These are phyloP conservation scores for Dolichopus griseipennis DNA, from an alignment of 2,888 invertebrate species.

Conservation along the genomic window DNA sequence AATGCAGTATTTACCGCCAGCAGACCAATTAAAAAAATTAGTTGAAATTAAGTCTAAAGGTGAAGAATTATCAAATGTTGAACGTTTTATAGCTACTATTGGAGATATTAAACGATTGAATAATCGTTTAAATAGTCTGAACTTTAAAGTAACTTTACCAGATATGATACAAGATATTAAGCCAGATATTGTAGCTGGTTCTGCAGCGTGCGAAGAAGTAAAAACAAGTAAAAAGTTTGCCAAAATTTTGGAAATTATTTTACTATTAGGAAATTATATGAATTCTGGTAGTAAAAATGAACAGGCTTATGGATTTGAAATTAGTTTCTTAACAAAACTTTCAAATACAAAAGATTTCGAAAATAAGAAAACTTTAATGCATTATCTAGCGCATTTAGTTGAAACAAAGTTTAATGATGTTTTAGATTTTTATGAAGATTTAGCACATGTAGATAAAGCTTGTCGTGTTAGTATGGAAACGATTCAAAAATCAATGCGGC, in stretches of 20 bases:
- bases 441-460: constrained; percentile 85
- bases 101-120: constrained; percentile 79
- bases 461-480: constrained; percentile 76
- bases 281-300: constrained; percentile 91
- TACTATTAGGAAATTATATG: constrained; percentile 93
- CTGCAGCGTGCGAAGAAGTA: constrained; percentile 91
- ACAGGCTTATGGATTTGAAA: constrained; percentile 92
- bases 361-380: constrained; percentile 84
- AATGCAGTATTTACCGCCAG: constrained; percentile 84
- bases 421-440: constrained; percentile 73
- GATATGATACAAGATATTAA: constrained; percentile 60
- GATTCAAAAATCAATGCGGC: constrained; percentile 67
- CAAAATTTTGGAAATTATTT: constrained; percentile 76
- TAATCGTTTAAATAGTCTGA: constrained; percentile 78
- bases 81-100: constrained; percentile 87
- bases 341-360: constrained; percentile 87
- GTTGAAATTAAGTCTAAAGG: constrained; percentile 66
- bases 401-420: constrained; percentile 83
- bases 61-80: constrained; percentile 80
- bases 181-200: constrained; percentile 83
- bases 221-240: constrained; percentile 83
- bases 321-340: constrained; percentile 87
- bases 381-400: constrained; percentile 81
- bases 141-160: constrained; percentile 77
- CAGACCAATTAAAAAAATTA: constrained; percentile 79